A percentile compares a stretch with the other conserved stretches of the same genome.
phyloP scores from a whole-genome alignment of 1,140 invertebrate genomes.

The Parapsyche elsis region DNA sequence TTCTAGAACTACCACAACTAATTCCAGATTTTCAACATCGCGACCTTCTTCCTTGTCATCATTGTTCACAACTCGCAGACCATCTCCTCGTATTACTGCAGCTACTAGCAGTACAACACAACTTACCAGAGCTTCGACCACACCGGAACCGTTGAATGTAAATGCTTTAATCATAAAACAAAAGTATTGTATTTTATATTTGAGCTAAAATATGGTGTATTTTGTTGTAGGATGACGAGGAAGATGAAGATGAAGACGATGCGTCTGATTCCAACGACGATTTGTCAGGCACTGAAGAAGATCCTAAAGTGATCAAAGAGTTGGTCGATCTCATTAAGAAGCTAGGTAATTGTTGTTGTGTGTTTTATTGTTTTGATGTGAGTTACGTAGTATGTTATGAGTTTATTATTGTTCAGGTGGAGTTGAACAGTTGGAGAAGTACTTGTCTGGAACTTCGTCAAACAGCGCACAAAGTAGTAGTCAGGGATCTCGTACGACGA shows the following conservation, averaged over 20 bases:
- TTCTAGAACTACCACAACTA: slow-evolving; percentile 61
- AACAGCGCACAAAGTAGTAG: slow-evolving; percentile 55
- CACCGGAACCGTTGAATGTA: slow-evolving; percentile 55
- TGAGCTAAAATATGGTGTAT: neutral
- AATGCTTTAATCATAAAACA: neutral
- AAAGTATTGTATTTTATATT: neutral
- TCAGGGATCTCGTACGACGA: slow-evolving; percentile 61
- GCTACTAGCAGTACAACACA: slow-evolving; percentile 61
- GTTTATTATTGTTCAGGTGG: slow-evolving; percentile 64
- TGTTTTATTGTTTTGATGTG: slow-evolving; percentile 6
- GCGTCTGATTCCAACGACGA: slow-evolving; percentile 61
- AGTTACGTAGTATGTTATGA: slow-evolving; percentile 3
- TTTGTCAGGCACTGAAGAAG: slow-evolving; percentile 70
- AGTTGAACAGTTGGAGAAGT: slow-evolving; percentile 83
- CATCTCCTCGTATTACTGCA: slow-evolving; percentile 59
- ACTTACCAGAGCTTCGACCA: slow-evolving; percentile 58
- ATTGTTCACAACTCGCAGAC: slow-evolving; percentile 58
- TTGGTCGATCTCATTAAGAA: slow-evolving; percentile 86
- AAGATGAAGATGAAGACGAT: slow-evolving; percentile 67
- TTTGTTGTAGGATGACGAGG: slow-evolving; percentile 68
- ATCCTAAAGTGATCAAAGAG: slow-evolving; percentile 86
- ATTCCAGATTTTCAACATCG: slow-evolving; percentile 60
- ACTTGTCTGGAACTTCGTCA: slow-evolving; percentile 71
- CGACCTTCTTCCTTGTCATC: slow-evolving; percentile 62
- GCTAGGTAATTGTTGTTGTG: slow-evolving; percentile 69